phyloP scores from a whole-genome alignment of 2,797 vertebrate genomes.

The Gallinago solitaria region DNA sequence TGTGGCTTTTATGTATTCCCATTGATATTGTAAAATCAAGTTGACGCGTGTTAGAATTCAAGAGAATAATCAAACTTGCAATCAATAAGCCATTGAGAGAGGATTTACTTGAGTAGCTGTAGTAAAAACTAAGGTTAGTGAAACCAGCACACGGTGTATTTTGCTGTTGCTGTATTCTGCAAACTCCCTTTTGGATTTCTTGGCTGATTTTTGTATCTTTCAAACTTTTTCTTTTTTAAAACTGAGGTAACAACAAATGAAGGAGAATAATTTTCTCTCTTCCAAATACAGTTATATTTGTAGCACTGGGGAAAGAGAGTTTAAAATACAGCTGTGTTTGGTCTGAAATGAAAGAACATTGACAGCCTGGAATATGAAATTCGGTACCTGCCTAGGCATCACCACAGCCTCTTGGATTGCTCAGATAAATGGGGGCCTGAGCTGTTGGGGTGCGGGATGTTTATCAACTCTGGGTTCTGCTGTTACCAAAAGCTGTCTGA shows the following conservation, averaged over 20 bases:
- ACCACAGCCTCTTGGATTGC: not conserved
- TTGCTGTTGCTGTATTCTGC: not conserved
- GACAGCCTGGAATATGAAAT: not conserved
- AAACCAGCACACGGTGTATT: not conserved
- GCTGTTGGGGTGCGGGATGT: not conserved
- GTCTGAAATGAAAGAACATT: not conserved
- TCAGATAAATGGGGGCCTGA: not conserved
- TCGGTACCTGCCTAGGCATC: not conserved
- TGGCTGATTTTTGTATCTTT: not conserved
- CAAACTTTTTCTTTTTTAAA: not conserved
- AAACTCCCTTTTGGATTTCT: not conserved
- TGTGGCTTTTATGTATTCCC: not conserved
- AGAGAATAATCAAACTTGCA: not conserved
- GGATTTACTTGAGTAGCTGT: not conserved
- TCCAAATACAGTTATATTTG: not conserved
- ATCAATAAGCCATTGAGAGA: not conserved
- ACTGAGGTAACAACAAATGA: not conserved
- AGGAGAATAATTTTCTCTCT: not conserved
- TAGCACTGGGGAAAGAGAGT: not conserved
- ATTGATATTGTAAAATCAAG: not conserved
- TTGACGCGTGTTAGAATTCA: not conserved
- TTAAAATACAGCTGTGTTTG: not conserved
- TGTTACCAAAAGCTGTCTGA: not conserved
- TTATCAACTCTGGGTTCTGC: not conserved
- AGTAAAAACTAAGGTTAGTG: not conserved